Evolutionary conservation across 2,113 vertebrate genomes (phyloP), one percentile per base, ranked within the genome.

Genomic region (Polypterus bichir): DNA sequence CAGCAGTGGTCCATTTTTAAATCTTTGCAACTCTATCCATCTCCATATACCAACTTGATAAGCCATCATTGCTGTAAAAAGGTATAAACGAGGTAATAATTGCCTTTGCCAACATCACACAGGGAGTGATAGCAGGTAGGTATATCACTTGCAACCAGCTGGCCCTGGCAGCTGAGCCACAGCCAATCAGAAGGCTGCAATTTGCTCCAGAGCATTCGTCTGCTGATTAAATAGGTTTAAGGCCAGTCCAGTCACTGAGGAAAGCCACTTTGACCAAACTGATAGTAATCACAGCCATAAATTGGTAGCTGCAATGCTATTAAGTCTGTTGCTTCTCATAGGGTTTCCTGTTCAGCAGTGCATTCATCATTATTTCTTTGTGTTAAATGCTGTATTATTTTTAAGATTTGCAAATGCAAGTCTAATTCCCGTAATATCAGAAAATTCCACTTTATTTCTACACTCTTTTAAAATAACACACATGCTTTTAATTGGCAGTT

Each of bases 51-150:
- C 66, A 67, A 69, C 65, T 74, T 71, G 72, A 79, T 77, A 78
- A 59, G 73, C 74, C 73, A 68, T 74, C 67, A 76, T 75, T 76
- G 75, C 73, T 63, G 70, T 67, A 5, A 60, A 59, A 66, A 62
- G 70, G 69, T 68, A 73, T 79, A 85, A 84, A 87, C 82, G 77
- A 87, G 83, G 81, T 79, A 86, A 87, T 87, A 78, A 85, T 82
- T 83, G 81, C 78, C 74, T 78, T 77, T 75, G 75, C 70, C 76
- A 75, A 82, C 82, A 83, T 86, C 80, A 82, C 74, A 78, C 79
- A 58, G 4, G 73, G 70, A 73, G 53, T 70, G 81, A 84, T 85
- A 81, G 79, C 78, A 79, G 79, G 74, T 72, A 77, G 78, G 76
- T 84, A 84, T 87, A 86, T 87, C 81, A 78, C 77, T 82, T 73